Percentiles rank a stretch among this genome's conserved stretches.
Conservation (phyloP, 2,113 vertebrate species). For the Calyptommatus sinebrachiatus region DNA sequence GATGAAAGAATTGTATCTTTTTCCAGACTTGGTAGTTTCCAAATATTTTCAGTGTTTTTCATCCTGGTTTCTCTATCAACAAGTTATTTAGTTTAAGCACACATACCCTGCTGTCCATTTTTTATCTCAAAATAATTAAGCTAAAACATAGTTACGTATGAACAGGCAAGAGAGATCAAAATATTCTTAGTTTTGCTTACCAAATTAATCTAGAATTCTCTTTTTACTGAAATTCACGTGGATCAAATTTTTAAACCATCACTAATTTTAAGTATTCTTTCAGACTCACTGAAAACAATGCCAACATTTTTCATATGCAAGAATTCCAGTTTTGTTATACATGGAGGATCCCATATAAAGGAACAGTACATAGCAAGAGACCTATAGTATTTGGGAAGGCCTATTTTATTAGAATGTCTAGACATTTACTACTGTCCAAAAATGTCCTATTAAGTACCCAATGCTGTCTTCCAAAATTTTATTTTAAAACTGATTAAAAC, state of each 20-base stretch:
- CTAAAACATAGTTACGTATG: background rate
- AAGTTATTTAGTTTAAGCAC: background rate
- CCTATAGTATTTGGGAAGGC: background rate
- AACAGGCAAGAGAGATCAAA: background rate
- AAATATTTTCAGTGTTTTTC: background rate
- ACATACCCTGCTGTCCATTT: background rate
- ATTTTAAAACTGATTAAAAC: background rate
- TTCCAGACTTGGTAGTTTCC: background rate
- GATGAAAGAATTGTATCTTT: background rate
- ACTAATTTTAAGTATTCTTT: slow-evolving; percentile 13
- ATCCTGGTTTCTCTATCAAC: background rate
- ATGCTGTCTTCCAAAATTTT: background rate
- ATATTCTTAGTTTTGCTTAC: background rate
- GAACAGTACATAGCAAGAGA: background rate
- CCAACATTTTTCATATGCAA: background rate
- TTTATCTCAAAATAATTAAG: background rate
- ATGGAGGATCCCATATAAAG: background rate
- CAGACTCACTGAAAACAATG: background rate
- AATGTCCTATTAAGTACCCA: background rate
- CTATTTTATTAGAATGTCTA: background rate
- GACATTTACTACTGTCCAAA: background rate
- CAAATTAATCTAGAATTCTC: background rate
- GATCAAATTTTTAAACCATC: background rate
- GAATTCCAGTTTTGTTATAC: background rate
- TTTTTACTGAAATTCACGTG: background rate